Base-by-base conservation (phyloP, 2,797 vertebrate species). In the Amphiprion clarkii region DNA sequence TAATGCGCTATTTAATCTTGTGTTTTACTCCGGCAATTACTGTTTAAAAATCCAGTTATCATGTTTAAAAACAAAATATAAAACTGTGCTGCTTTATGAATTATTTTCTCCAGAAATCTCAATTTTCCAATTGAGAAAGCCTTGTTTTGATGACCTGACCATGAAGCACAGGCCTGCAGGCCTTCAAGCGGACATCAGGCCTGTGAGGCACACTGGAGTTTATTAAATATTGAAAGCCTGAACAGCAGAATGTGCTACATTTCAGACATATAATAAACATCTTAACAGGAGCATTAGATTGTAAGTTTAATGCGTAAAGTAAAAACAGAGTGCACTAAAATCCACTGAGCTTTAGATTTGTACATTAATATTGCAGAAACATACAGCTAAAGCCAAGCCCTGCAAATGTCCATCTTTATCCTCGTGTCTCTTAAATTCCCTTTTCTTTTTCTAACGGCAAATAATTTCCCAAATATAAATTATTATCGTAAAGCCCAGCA, bases 161-260 rank as follows among this genome's bases (percentile, higher is more conserved):
- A 36, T 21, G 3, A 29, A 48, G 10, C 39, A 8, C 31, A 52
- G 85, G 87, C 78, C 86, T 69, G 12, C 33, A 69, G 87, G 78
- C 87, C 84, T 78, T 56, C 1, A 58, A 17, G 2, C 2, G 31
- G 36, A 8, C 33, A 12, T 4, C 14, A 42, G 44, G n/a, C 49
- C 48, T 27, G 4, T 64, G 10, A 42, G 14, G 27, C 12, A 17
- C 25, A 23, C 25, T 31, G 2, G 23, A 2, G 4, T 25, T 19
- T 29, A 39, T 21, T 52, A 8, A n/a, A n/a, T 13, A 7, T 21
- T 25, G 12, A 52, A 23, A 52, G 21, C 49, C 25, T n/a, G 3
- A 19, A 46, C 5, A 46, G 44, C 44, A 44, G 42, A 44, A 14
- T 17, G 12, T 5, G 4, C 9, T 42, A 3, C 13, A 17, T 19